phyloP scores from a whole-genome alignment of 2,797 vertebrate genomes.

The Buceros bicornis region DNA sequence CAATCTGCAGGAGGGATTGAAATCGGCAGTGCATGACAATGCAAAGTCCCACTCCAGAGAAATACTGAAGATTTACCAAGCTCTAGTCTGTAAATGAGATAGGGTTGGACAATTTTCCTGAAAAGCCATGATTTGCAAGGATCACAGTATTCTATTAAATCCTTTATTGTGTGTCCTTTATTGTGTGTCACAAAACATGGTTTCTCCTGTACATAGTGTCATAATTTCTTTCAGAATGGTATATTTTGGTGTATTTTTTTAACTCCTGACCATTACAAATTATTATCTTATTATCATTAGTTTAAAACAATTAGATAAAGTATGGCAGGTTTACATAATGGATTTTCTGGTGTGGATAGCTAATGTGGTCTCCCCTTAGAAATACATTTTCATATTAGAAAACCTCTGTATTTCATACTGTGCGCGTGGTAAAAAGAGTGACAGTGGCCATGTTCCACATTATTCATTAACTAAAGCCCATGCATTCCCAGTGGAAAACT shows the following conservation, averaged over 20 bases:
- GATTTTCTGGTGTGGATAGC: neutral
- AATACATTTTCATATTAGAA: neutral
- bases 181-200: neutral
- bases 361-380: neutral
- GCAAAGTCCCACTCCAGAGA: neutral
- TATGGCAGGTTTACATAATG: neutral
- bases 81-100: neutral
- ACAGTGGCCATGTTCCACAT: neutral
- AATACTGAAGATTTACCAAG: neutral
- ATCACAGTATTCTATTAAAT: neutral
- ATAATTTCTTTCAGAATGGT: neutral
- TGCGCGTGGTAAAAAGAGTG: neutral
- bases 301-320: neutral
- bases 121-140: neutral
- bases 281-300: neutral
- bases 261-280: neutral
- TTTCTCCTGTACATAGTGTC: neutral
- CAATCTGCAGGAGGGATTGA: neutral
- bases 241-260: neutral
- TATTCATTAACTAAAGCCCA: neutral
- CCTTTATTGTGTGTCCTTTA: neutral
- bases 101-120: neutral
- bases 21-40: neutral
- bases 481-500: neutral
- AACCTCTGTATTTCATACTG: neutral